Evolutionary conservation across 2,113 vertebrate species (phyloP).

Genomic region (Sinocyclocheilus maitianheensis): DNA sequence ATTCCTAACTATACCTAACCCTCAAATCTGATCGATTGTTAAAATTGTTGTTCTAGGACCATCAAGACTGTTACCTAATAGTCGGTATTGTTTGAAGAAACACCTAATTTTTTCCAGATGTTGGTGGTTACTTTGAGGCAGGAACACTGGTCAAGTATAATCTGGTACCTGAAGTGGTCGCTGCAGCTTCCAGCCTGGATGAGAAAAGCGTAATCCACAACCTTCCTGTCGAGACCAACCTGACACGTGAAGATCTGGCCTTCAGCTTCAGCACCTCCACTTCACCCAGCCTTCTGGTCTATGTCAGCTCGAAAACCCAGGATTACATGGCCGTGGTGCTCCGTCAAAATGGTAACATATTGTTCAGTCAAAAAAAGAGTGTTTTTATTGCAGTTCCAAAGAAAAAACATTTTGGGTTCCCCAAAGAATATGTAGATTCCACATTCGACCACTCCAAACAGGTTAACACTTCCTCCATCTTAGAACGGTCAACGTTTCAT

Average conservation of each 20-base stretch:
- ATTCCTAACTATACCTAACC: background rate
- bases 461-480: no score
- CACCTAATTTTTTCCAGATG: slow-evolving; percentile 73
- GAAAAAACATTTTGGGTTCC: no score
- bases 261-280: slow-evolving; percentile 97
- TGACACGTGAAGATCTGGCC: slow-evolving; percentile 81
- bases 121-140: slow-evolving; percentile 95
- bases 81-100: no score
- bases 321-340: slow-evolving; percentile 92
- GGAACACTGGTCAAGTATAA: slow-evolving; percentile 91
- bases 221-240: slow-evolving; percentile 66
- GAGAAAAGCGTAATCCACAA: slow-evolving; percentile 56
- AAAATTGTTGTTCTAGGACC: no score
- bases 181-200: slow-evolving; percentile 73
- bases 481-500: no score
- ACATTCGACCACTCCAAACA: no score
- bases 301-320: slow-evolving; percentile 85
- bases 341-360: slow-evolving; percentile 79
- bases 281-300: slow-evolving; percentile 86
- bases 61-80: no score
- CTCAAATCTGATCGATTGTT: background rate
- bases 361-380: no score
- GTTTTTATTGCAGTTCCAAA: no score
- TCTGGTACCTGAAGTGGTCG: slow-evolving; percentile 74
- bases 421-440: no score